A percentile compares a stretch with the other conserved stretches of the same genome.
phyloP scores from a whole-genome alignment of 2,797 vertebrate genomes.

The Cyprinella venusta region DNA sequence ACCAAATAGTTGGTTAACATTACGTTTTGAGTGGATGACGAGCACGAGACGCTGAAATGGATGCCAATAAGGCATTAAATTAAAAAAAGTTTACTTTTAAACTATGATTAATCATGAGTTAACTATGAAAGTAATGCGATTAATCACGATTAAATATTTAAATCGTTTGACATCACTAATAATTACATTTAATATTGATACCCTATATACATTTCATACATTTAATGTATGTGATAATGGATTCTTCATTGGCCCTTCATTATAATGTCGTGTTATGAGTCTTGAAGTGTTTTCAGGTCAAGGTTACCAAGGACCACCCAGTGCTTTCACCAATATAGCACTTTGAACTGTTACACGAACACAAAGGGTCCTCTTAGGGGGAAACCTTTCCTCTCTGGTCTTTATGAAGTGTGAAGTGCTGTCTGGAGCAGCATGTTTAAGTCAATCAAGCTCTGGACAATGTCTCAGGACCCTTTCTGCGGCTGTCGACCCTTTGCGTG shows the following conservation, averaged over 20 bases:
- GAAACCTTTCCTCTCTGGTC: slow-evolving; percentile 8
- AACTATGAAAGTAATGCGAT: too few relatives aligned
- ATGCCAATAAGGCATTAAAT: too few relatives aligned
- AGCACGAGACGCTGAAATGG: too few relatives aligned
- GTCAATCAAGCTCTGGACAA: slow-evolving; percentile 34
- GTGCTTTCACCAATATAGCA: neutral
- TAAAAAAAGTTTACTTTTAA: too few relatives aligned
- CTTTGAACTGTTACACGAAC: slow-evolving; percentile 15
- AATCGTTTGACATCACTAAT: too few relatives aligned
- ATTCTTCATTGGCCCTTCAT: neutral
- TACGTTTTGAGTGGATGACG: too few relatives aligned
- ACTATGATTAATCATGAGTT: too few relatives aligned
- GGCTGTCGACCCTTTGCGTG: slow-evolving; percentile 6
- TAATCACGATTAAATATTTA: too few relatives aligned
- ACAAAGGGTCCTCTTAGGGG: slow-evolving; percentile 11
- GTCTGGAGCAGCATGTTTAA: slow-evolving; percentile 27
- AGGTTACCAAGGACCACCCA: slow-evolving; percentile 24
- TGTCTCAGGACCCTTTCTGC: slow-evolving; percentile 1
- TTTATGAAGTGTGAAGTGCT: slow-evolving; percentile 43
- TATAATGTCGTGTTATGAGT: neutral
- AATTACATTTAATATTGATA: neutral
- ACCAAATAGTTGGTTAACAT: too few relatives aligned
- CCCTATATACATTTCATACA: neutral
- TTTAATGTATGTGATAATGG: neutral
- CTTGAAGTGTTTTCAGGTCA: neutral